phyloP scores from a whole-genome alignment of 2,888 invertebrate species.

The Gastrophysa polygoni region DNA sequence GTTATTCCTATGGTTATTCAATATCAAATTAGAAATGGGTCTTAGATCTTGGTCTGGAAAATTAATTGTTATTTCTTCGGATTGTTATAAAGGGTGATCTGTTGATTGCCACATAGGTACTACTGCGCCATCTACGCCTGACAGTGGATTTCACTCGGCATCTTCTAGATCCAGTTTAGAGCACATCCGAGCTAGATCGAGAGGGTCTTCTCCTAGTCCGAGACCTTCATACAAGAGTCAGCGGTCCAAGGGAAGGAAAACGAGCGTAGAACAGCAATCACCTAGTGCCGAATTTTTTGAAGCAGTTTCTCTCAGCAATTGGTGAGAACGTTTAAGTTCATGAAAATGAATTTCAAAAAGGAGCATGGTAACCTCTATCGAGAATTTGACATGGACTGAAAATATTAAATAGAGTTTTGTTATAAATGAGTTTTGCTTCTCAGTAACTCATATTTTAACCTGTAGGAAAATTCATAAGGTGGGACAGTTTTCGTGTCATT shows the following conservation, averaged over 20 bases:
- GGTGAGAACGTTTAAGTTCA: constrained; percentile 32
- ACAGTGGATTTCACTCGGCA: constrained; percentile 52
- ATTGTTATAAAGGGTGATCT: background rate
- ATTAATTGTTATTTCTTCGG: too few species aligned
- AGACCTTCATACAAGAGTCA: constrained; percentile 55
- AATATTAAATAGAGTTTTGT: too few species aligned
- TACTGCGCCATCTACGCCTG: constrained; percentile 54
- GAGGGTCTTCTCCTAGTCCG: constrained; percentile 56
- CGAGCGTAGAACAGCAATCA: constrained; percentile 51
- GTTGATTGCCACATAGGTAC: constrained; percentile 61
- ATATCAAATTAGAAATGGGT: too few species aligned
- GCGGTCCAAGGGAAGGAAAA: constrained; percentile 48
- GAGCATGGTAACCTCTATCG: too few species aligned
- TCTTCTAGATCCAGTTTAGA: constrained; percentile 52
- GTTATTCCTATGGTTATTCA: too few species aligned
- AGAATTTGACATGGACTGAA: too few species aligned
- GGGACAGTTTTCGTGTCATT: too few species aligned
- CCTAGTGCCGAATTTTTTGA: constrained; percentile 43
- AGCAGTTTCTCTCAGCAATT: constrained; percentile 35
- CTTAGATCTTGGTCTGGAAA: too few species aligned
- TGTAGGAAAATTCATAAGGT: too few species aligned
- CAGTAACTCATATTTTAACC: too few species aligned
- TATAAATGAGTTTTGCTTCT: too few species aligned
- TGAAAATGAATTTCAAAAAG: too few species aligned
- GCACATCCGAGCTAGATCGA: constrained; percentile 47